Percentiles rank a stretch among this genome's conserved stretches.
Conservation (phyloP, 2,113 vertebrate genomes). For the Osmerus mordax region DNA sequence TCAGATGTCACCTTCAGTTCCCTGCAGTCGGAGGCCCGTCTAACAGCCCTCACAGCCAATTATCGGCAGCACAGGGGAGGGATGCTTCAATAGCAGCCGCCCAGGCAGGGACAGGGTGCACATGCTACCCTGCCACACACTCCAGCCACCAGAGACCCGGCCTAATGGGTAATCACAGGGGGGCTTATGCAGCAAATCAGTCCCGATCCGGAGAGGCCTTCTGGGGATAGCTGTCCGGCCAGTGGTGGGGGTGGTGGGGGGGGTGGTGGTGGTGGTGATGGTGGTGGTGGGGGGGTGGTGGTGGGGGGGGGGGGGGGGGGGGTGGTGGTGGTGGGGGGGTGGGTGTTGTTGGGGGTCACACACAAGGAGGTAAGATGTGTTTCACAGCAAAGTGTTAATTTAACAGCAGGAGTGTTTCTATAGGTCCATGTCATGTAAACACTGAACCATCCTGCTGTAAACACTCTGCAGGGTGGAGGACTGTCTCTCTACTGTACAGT, state of each 20-base stretch:
- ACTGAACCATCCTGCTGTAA: constrained; percentile 44
- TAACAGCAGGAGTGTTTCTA: too few relatives aligned
- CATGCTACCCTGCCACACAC: constrained; percentile 61
- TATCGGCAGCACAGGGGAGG: constrained; percentile 47
- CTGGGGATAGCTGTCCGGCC: constrained; percentile 64
- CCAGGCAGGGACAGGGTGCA: constrained; percentile 45
- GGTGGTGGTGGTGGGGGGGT: constrained; percentile 24
- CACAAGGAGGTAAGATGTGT: too few relatives aligned
- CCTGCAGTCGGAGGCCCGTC: constrained; percentile 55
- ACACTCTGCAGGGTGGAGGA: too few relatives aligned
- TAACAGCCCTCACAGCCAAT: constrained; percentile 76
- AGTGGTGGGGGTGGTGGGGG: too few relatives aligned
- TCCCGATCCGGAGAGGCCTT: constrained; percentile 48
- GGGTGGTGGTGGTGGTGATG: too few relatives aligned
- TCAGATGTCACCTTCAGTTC: constrained; percentile 75
- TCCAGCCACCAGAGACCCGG: constrained; percentile 50
- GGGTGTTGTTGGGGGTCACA: too few relatives aligned
- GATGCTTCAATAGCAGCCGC: not conserved
- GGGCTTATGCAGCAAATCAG: constrained; percentile 67
- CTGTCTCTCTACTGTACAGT: constrained; percentile 25
- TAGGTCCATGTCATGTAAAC: constrained; percentile 31
- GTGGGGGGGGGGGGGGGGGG: constrained; percentile 63
- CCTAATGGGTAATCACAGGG: constrained; percentile 75
- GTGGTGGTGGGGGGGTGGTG: constrained; percentile 38
- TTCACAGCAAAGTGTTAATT: too few relatives aligned